These are phyloP conservation scores for Phrynocephalus guinanensis DNA, from an alignment of 2,797 vertebrate genomes.

Conservation along the genomic window DNA sequence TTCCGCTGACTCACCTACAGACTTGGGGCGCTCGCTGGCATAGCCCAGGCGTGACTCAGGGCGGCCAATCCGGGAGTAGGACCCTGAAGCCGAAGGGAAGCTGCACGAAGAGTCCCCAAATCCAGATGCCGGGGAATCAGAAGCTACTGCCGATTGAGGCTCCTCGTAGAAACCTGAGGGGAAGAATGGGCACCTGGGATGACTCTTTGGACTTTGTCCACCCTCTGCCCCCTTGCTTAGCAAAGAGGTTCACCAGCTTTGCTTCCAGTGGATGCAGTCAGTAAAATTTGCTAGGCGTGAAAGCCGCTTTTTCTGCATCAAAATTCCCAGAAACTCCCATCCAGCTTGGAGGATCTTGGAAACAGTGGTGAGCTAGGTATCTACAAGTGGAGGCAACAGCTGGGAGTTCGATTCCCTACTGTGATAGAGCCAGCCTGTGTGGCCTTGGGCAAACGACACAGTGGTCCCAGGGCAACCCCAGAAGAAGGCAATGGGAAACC, in stretches of 20 bases:
- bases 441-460: too few relatives aligned
- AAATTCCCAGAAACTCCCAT: not conserved
- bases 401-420: too few relatives aligned
- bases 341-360: too few relatives aligned
- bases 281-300: not conserved
- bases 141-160: slow-evolving; percentile 62
- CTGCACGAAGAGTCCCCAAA: slow-evolving; percentile 70
- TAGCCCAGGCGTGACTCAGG: slow-evolving; percentile 72
- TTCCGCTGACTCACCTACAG: slow-evolving; percentile 68
- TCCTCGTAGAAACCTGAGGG: slow-evolving; percentile 77
- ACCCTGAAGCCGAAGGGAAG: slow-evolving; percentile 72
- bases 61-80: slow-evolving; percentile 68
- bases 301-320: not conserved
- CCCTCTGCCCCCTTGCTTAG: not conserved
- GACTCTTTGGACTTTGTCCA: not conserved
- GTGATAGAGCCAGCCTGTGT: too few relatives aligned
- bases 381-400: too few relatives aligned
- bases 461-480: too few relatives aligned
- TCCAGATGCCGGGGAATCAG: slow-evolving; percentile 71
- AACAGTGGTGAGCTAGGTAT: too few relatives aligned
- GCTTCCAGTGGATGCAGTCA: too few relatives aligned
- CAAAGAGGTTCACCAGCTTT: not conserved
- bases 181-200: not conserved
- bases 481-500: too few relatives aligned
- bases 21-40: slow-evolving; percentile 79